These are phyloP conservation scores for Hippocampus kuda DNA, from an alignment of 2,797 vertebrate species.

Conservation along the genomic window DNA sequence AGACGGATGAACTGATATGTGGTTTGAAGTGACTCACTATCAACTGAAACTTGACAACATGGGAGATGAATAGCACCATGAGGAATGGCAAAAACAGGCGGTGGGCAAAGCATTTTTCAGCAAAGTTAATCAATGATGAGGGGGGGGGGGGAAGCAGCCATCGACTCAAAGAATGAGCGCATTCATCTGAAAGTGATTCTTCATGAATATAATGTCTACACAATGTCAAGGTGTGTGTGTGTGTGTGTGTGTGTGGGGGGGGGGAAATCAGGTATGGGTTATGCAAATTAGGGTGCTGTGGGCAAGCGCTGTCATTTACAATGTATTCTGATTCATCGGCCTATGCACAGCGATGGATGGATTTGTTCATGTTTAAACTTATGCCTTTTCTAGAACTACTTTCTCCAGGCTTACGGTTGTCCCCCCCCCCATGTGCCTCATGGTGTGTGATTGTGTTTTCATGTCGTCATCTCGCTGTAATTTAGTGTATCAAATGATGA, in stretches of 20 bases:
- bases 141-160: conserved; percentile 4
- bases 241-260: no score
- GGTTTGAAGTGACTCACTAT: not conserved
- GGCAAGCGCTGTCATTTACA: no score
- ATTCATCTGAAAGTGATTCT: not conserved
- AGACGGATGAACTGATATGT: not conserved
- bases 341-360: no score
- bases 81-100: not conserved
- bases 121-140: conserved; percentile 41
- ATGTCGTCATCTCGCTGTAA: not conserved
- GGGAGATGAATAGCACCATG: conserved; percentile 4
- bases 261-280: no score
- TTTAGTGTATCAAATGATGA: not conserved
- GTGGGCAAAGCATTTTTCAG: conserved; percentile 27
- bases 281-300: no score
- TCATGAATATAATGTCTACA: no score
- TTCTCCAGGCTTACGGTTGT: not conserved
- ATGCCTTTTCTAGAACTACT: not conserved
- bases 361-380: not conserved
- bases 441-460: not conserved
- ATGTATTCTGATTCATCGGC: no score
- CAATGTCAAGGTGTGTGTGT: no score
- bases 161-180: conserved; percentile 16
- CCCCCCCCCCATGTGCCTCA: no score
- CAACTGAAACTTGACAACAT: conserved; percentile 3